Evolutionary conservation across 64 coral and sea anemone species (phyloP), one percentile per base, ranked within the genome.

Genomic region (Hydrozoanthus tunicans): DNA sequence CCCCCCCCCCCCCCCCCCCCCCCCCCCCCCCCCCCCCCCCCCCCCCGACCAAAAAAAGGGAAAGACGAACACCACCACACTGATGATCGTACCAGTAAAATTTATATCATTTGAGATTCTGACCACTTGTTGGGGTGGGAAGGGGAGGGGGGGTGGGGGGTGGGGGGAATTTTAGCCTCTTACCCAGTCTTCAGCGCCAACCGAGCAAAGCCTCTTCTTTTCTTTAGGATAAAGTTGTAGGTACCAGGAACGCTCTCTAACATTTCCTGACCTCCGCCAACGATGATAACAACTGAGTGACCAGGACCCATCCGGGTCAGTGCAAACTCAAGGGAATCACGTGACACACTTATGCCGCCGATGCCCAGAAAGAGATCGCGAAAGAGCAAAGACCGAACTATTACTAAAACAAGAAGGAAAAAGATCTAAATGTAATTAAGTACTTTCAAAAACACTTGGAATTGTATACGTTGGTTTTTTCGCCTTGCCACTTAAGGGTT

Each of bases 221-320:
- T 85, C 43, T 90, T 71, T 9, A 94, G 59, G 61, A 89, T 84
- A 4, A 93, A 67, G 51, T 82, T 83, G 70, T 93, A 93, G 14
- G 57, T 64, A 27, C 77, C 70, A 7, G 68, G 68, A 75, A 13
- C 43, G 56, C 17, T 81, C 13, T 93, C 78, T 17, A 93, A 58
- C 26, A 90, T 65, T 81, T 93, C 92, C 66, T 64, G 57, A 13
- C 65, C 57, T 78, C 92, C 92, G 56, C 92, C 92, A 11, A 80
- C 53, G 12, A 63, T 15, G 9, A 90, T 51, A 20, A 73, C 92
- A 32, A 93, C 70, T 53, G 92, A 89, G 60, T 90, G 53, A 52
- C 92, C 92, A 65, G 86, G 65, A 8, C 78, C 86, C 53, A 27
- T 83, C 66, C 83, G 59, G 7, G 78, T 82, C 7, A 93, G 78